These are phyloP conservation scores for Atractosteus spatula DNA, from an alignment of 2,113 vertebrate genomes.

Conservation along the genomic window DNA sequence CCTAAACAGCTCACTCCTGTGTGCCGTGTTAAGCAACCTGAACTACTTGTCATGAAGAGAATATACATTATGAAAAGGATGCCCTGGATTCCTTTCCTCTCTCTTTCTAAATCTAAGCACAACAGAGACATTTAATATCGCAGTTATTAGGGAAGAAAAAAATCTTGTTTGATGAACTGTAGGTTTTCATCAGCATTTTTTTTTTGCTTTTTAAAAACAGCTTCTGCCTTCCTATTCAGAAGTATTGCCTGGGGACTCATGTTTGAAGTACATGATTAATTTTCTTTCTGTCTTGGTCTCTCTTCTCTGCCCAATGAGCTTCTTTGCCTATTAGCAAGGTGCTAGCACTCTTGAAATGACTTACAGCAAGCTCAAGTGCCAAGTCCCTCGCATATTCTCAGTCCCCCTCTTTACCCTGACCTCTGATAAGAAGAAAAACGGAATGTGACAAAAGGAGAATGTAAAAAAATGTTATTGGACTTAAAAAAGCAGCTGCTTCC, in stretches of 20 bases:
- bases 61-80: no score
- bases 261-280: slow-evolving; percentile 62
- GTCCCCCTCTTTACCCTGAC: neutral
- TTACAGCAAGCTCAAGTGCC: neutral
- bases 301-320: slow-evolving; percentile 49
- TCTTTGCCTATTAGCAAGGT: slow-evolving; percentile 56
- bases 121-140: neutral
- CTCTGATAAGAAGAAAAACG: no score
- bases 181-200: neutral
- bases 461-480: no score
- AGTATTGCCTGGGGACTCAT: slow-evolving; percentile 40
- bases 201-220: slow-evolving; percentile 4
- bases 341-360: slow-evolving; percentile 27
- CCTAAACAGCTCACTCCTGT: no score
- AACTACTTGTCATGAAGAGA: no score
- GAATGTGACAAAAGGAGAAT: no score
- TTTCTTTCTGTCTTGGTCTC: slow-evolving; percentile 48
- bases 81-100: no score
- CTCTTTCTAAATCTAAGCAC: neutral
- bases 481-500: no score
- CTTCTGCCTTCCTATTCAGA: slow-evolving; percentile 31
- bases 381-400: neutral
- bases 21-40: no score
- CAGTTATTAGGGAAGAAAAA: neutral
- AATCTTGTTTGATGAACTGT: neutral